Conservation (phyloP, 2,888 invertebrate species). For the Clistopyga incitator region DNA sequence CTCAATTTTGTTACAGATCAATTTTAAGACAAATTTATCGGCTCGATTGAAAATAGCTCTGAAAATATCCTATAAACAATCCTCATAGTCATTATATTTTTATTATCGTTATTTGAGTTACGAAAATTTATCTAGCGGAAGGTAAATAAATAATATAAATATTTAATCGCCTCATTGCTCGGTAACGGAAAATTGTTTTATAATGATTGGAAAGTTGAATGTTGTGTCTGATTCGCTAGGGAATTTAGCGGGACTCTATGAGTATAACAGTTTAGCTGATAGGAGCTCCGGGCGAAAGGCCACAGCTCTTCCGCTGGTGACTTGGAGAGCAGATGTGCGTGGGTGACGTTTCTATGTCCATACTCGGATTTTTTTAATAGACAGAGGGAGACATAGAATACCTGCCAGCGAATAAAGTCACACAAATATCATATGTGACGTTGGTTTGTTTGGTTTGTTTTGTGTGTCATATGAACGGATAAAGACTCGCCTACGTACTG, state of each 20-base stretch:
- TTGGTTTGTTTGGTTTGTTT: background rate
- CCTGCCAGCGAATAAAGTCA: background rate
- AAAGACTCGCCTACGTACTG: conserved; percentile 1
- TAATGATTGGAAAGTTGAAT: background rate
- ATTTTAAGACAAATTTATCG: too few species aligned
- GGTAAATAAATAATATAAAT: too few species aligned
- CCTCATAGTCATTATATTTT: too few species aligned
- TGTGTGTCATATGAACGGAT: background rate
- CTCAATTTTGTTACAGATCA: too few species aligned
- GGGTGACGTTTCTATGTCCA: conserved; percentile 1
- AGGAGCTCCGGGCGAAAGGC: background rate
- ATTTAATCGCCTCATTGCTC: background rate
- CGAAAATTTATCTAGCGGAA: too few species aligned
- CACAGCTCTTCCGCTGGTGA: background rate
- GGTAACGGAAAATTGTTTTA: background rate
- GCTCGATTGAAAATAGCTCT: too few species aligned
- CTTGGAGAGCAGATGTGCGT: conserved; percentile 3
- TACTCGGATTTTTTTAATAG: background rate
- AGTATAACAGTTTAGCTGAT: background rate
- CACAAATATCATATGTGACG: background rate
- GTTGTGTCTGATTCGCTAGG: background rate
- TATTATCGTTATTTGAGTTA: too few species aligned
- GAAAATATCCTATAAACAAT: too few species aligned
- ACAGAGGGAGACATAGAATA: background rate
- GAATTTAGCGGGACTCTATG: background rate